Conservation (phyloP, 2,888 invertebrate genomes). For the Candidula unifasciata region DNA sequence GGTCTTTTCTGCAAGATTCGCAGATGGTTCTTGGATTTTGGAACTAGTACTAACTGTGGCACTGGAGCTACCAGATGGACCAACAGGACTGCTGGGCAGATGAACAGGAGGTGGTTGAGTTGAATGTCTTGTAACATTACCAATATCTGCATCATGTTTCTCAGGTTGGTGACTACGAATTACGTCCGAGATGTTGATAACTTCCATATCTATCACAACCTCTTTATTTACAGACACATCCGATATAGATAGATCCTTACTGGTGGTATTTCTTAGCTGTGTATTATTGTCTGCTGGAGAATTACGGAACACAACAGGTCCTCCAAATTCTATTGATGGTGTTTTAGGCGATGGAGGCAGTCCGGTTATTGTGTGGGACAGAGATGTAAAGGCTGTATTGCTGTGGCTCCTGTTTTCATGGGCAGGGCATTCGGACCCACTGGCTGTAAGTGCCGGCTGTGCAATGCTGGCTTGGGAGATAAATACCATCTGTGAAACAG, state of each 20-base stretch:
- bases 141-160: background rate
- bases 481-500: background rate
- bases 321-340: conserved; percentile 45
- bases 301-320: conserved; percentile 36
- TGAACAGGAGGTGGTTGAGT: background rate
- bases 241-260: background rate
- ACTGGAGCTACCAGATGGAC: background rate
- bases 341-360: background rate
- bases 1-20: background rate
- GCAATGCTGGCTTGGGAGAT: conserved; percentile 20
- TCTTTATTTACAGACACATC: background rate
- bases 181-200: conserved; percentile 21
- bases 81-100: background rate
- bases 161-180: background rate
- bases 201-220: conserved; percentile 48
- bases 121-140: background rate
- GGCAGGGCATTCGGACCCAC: background rate
- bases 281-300: conserved; percentile 4
- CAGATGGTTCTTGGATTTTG: background rate
- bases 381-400: conserved; percentile 14
- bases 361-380: conserved; percentile 17
- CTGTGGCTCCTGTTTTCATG: background rate
- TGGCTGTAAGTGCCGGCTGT: background rate
- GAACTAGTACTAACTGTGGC: background rate
- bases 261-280: background rate